Evolutionary conservation across 2,797 vertebrate species (phyloP), one percentile per base, ranked within the genome.

Genomic region (Acipenser ruthenus): DNA sequence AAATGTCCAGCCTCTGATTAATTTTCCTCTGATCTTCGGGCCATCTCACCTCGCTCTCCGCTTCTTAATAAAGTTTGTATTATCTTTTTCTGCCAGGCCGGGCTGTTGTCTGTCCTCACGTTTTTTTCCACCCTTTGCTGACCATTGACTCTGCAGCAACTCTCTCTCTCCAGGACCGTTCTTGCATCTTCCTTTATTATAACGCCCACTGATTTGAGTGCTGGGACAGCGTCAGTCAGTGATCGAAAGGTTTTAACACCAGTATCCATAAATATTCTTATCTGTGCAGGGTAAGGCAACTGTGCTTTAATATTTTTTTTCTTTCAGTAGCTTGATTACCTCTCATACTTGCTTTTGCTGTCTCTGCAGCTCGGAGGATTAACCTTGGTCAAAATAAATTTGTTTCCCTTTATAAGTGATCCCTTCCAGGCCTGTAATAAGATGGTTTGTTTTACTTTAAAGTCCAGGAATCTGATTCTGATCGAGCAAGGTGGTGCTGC

Each of bases 321-420:
- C 67, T 47, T 52, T 62, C 13, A 68, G 67, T 13, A 55, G 62
- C n/a, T 64, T 60, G 6, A 64, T 69, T 48, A 64, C 68, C 6
- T 51, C 63, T 23, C 63, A 8, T 47, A 65, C 49, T 9, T 56
- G 18, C 10, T 23, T 65, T 2, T 10, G 1, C 10, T 60, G 37
- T 55, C n/a, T 47, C 49, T 65, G 56, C 10, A 50, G 11, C 6
- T 69, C 49, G 5, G 56, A 48, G 1, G 62, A 49, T 47, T 68
- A 64, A n/a, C 59, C 67, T 10, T 68, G 67, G 48, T 69, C 61
- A 8, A 75, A 73, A n/a, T 62, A 70, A 2, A 71, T 55, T 1
- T 8, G 60, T 10, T 63, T 56, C 1, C 53, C 63, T 12, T 69
- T 2, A 11, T 47, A 59, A 47, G 10, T 53, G 1, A 65, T 9